Evolutionary conservation across 2,888 invertebrate species (phyloP), one percentile per base, ranked within the genome.

Genomic region (Carabus problematicus): DNA sequence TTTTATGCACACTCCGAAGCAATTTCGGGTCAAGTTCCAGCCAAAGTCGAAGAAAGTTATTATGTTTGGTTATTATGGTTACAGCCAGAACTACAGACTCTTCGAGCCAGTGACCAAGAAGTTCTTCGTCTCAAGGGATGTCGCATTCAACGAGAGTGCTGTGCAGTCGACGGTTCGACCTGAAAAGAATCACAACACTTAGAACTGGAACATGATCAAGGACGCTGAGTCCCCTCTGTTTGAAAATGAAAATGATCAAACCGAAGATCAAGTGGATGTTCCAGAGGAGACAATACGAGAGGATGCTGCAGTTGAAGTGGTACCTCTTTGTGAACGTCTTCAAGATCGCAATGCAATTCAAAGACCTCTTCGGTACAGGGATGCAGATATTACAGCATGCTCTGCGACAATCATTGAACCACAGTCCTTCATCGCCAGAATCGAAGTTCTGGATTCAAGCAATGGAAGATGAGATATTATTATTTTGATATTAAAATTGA

Each of bases 401-500:
- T n/a, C 49, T 12, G 49, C 49, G 49, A 49, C 49, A 14, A 14
- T 12, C 12, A 49, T 8, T 18, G 49, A 49, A 49, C n/a, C 49
- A 49, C 49, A 49, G 49, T n/a, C 49, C 18, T 49, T 49, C 49
- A 45, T 47, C 9, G 12, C 11, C 9, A 9, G 19, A 7, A 18
- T n/a, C 8, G 18, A 9, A 18, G n/a, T 11, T 16, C 8, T 54
- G 54, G 3, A 54, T 16, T 16, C 16, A 11, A 18, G 54, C 16
- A 54, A 54, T 54, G 54, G 54, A 54, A 8, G 54, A 54, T 1
- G 54, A 54, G 18, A 54, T 54, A 18, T 2, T 6, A n/a, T 39
- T 8, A 39, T 14, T 59, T 59, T 12, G 6, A 2, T 9, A 59
- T 59, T n/a, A 59, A 41, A 7, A 59, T 59, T 14, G 59, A 59